These are phyloP conservation scores for Seriola quinqueradiata DNA, from an alignment of 2,113 vertebrate species.

Conservation along the genomic window DNA sequence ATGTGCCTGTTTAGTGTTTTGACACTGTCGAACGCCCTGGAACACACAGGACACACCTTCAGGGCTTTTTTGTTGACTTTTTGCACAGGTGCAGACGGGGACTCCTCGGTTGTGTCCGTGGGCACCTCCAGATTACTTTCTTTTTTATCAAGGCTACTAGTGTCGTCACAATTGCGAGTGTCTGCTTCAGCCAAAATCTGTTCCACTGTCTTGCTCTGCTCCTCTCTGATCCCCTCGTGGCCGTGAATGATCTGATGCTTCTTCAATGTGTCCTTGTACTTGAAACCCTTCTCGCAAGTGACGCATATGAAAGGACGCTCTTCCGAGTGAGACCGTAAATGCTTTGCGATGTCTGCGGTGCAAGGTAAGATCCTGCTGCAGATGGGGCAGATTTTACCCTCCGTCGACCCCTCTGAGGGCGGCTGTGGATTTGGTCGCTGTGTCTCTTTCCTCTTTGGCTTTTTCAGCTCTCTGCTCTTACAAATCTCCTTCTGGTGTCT, in stretches of 20 bases:
- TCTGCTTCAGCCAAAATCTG: constrained; percentile 75
- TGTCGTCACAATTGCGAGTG: background rate
- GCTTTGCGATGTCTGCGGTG: constrained; percentile 77
- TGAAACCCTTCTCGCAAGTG: constrained; percentile 80
- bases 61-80: constrained; percentile 45
- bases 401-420: background rate
- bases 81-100: background rate
- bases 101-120: background rate
- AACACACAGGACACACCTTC: constrained; percentile 72
- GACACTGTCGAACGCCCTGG: constrained; percentile 66
- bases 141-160: background rate
- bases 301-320: constrained; percentile 79
- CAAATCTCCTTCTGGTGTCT: constrained; percentile 80
- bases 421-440: background rate
- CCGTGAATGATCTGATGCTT: constrained; percentile 82
- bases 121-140: background rate
- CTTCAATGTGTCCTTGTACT: constrained; percentile 81
- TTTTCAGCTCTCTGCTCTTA: constrained; percentile 71
- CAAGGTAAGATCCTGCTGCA: constrained; percentile 75
- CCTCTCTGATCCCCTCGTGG: constrained; percentile 77
- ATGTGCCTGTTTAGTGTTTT: constrained; percentile 79
- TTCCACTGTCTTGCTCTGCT: constrained; percentile 71
- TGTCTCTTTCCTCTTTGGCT: constrained; percentile 33
- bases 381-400: constrained; percentile 78
- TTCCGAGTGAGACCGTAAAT: constrained; percentile 76